phyloP scores from a whole-genome alignment of 2,113 vertebrate genomes.

The Tetrax tetrax region DNA sequence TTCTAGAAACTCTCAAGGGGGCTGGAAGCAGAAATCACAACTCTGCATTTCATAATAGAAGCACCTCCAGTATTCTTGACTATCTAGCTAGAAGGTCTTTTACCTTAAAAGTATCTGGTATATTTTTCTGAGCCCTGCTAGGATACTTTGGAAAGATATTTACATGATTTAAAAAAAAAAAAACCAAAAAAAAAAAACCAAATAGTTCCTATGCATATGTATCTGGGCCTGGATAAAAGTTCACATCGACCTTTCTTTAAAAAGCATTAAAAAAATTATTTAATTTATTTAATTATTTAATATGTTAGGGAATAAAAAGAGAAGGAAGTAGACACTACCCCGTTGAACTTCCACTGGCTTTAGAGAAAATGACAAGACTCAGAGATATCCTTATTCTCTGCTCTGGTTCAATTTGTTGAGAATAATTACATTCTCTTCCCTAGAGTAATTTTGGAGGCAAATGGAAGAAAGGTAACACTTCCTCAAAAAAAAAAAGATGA shows the following conservation, averaged over 20 bases:
- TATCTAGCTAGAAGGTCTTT: background rate
- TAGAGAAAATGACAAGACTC: slow-evolving; percentile 17
- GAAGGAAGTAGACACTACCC: background rate
- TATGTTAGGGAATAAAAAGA: background rate
- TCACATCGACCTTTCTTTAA: background rate
- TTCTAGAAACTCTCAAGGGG: background rate
- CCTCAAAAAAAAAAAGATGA: background rate
- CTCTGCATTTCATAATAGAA: background rate
- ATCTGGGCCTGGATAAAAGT: background rate
- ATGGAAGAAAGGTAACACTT: slow-evolving; percentile 1
- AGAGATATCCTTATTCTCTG: background rate
- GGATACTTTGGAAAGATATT: background rate
- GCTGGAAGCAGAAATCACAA: background rate
- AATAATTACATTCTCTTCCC: slow-evolving; percentile 50
- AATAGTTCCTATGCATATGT: background rate
- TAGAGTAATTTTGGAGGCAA: background rate
- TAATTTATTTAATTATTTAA: background rate
- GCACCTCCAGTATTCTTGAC: background rate
- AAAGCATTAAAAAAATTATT: background rate
- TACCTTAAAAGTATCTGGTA: background rate
- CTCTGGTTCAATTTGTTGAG: slow-evolving; percentile 30
- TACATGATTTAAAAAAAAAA: background rate
- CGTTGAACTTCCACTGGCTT: background rate
- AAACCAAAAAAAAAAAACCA: too few species aligned
- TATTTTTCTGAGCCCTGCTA: background rate